Base-by-base conservation (phyloP, 2,797 vertebrate species). In the Aeoliscus strigatus region DNA sequence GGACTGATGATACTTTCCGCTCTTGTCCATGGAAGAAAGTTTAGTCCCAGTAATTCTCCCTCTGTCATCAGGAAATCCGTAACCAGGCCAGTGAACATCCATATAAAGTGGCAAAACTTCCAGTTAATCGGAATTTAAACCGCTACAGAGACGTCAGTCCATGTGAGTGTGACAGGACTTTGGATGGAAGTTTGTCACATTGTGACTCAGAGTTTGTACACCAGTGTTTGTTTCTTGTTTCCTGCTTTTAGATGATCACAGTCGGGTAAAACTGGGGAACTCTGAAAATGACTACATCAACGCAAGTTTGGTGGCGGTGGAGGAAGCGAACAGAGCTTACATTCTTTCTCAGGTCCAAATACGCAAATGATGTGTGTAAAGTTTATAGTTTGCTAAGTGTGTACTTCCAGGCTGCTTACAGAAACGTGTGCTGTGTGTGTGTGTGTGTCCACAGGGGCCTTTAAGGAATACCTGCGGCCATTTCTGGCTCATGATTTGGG, bases 401-500 rank as follows among this genome's bases (percentile, higher is more conserved):
- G 28, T 2, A 35, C 30, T 13, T 32, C 2, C 15, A 25, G 17
- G 10, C 1, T 17, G 10, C 16, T 4, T 44, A 4, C 7, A 14
- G n/a, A 21, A 42, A 6, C 38, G 12, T 17, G 4, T 21, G 13
- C 17, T 29, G 5, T 29, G 6, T 7, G 39, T 15, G 48, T n/a
- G 46, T 70, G 37, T 48, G 14, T 27, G 15, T 50, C 49, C 25
- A 6, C 79, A 99, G 96, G 96, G 96, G 55, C 96, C 96, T 21
- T 88, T 99, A 76, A 94, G 90, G 72, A 96, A 94, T 51, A 98
- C 96, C 1, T 94, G 93, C 73, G 94, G 94, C 72, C 96, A 99
- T 79, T 99, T 99, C 76, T 99, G 96, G 96, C 85, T 96, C 66
- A 99, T 99, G 96, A 87, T 97, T 51, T 98, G 96, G 96, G 91